These are phyloP conservation scores for Pseudomyrmex pallidus DNA, from an alignment of 1,140 invertebrate species.

Conservation along the genomic window DNA sequence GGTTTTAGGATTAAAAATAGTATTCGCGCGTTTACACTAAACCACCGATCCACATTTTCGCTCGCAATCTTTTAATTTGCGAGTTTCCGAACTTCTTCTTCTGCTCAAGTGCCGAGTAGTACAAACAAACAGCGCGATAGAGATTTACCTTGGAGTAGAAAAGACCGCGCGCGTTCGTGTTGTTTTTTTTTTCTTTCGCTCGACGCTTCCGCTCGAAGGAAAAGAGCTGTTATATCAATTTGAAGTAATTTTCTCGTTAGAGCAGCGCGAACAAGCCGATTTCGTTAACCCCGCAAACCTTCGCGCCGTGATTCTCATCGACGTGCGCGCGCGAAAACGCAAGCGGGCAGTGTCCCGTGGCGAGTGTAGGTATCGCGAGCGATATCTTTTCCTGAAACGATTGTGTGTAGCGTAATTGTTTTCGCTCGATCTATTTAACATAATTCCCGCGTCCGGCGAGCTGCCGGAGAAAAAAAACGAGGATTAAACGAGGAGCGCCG, in stretches of 20 bases:
- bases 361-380: slow-evolving; percentile 39
- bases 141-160: background rate
- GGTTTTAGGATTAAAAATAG: no score
- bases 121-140: slow-evolving; percentile 19
- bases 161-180: background rate
- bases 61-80: slow-evolving; percentile 8
- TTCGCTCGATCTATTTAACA: slow-evolving; percentile 64
- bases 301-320: slow-evolving; percentile 56
- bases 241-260: slow-evolving; percentile 52
- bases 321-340: slow-evolving; percentile 49
- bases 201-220: background rate
- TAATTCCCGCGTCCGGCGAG: slow-evolving; percentile 17
- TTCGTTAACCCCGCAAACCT: slow-evolving; percentile 43
- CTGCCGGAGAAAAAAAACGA: slow-evolving; percentile 20
- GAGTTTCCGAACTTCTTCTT: background rate
- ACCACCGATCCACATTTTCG: background rate
- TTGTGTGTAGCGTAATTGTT: slow-evolving; percentile 19
- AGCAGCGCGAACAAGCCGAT: slow-evolving; percentile 48
- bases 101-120: background rate
- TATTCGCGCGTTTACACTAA: no score
- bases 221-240: slow-evolving; percentile 54
- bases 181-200: background rate
- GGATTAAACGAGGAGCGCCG: slow-evolving; percentile 38
- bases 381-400: slow-evolving; percentile 9
- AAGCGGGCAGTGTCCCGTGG: slow-evolving; percentile 59